These are phyloP conservation scores for Ispidina picta DNA, from an alignment of 2,797 vertebrate species.

Conservation along the genomic window DNA sequence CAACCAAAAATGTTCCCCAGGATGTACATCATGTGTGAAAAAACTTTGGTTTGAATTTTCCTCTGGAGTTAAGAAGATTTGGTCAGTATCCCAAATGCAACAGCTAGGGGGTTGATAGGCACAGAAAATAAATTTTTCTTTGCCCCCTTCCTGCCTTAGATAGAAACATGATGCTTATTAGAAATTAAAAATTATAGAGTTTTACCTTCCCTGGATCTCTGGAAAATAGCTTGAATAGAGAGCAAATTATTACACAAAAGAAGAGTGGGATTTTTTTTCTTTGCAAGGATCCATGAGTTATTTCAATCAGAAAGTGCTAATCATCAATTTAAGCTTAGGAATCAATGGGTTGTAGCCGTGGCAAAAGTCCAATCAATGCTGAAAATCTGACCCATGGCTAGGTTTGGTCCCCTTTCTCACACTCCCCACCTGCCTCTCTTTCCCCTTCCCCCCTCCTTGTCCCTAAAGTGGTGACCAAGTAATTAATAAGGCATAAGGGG, in stretches of 20 bases:
- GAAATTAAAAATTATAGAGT: background rate
- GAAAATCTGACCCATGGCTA: constrained; percentile 59
- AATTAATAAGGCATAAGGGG: constrained; percentile 77
- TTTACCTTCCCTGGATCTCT: background rate
- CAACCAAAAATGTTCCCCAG: background rate
- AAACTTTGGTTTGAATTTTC: background rate
- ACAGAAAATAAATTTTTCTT: background rate
- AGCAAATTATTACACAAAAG: constrained; percentile 13
- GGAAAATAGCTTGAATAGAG: constrained; percentile 29
- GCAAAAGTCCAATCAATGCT: constrained; percentile 52
- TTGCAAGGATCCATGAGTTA: background rate
- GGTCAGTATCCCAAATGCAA: background rate
- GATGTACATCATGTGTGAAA: background rate
- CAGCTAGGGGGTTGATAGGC: background rate
- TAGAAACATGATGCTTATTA: background rate
- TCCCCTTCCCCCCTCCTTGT: background rate
- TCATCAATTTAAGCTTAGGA: constrained; percentile 47
- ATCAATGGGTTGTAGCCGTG: constrained; percentile 48
- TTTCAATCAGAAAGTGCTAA: constrained; percentile 56
- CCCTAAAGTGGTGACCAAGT: background rate
- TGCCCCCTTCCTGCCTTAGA: background rate
- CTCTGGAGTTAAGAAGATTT: background rate
- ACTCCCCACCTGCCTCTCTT: constrained; percentile 50
- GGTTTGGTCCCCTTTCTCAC: constrained; percentile 53
- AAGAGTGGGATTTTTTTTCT: background rate